Base-by-base conservation (phyloP, 2,113 vertebrate genomes). In the Martes martes region DNA sequence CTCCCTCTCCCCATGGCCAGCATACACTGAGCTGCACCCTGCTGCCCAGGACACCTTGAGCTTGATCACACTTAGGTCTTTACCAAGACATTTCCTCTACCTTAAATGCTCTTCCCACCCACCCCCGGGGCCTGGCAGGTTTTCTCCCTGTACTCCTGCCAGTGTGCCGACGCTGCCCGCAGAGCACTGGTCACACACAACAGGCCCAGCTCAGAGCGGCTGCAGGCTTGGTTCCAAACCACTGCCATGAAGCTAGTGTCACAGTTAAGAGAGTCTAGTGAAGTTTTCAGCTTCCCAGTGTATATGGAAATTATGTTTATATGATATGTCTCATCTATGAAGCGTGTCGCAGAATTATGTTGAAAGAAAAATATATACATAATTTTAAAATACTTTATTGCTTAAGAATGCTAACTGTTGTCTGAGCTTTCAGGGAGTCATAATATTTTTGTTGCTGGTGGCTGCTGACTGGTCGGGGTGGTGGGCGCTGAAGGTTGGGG, bases 1-100 rank as follows among this genome's bases (percentile, higher is more conserved):
- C 14, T 1, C 5, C 4, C n/a, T 33, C 16, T 45, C 33, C 14
- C 11, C 24, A 11, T 2, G 18, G 18, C 47, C 42, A 14, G 19
- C 1, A 2, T 11, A 28, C 13, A 13, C 24, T 11, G 26, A 24
- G 28, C 63, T 2, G 0, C n/a, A 11, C 7, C 2, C 19, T 1
- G 3, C 11, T 24, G 2, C 59, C 87, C 18, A 21, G 11, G 24
- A 4, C 28, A 23, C 14, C 28, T 85, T 63, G 71, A 42, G 13
- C 52, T 61, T 36, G 50, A n/a, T 61, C 78, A 61, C 28, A 7
- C 74, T 23, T 7, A 33, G 26, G 23, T 50, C 81, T 39, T 88
- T 26, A 59, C 33, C 42, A 23, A 59, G 39, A 45, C 26, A 0
- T 28, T n/a, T 50, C 26, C 11, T 57, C 59, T 71, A 63, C 69